Evolutionary conservation across 2,888 invertebrate species (phyloP).

Genomic region (Hyles lineata): DNA sequence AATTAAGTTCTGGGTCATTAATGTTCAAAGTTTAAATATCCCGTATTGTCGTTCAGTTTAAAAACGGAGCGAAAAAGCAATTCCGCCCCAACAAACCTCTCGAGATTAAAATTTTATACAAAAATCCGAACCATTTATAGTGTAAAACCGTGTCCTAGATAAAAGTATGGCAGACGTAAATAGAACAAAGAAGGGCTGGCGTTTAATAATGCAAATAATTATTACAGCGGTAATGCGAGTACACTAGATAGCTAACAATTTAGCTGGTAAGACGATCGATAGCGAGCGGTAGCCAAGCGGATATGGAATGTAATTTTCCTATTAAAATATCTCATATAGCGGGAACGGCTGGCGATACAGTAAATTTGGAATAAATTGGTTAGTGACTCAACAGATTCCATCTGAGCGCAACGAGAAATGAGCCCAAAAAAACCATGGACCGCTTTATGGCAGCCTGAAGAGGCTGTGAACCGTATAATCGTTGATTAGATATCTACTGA

Average conservation of each 20-base stretch:
- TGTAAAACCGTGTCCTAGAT: not conserved
- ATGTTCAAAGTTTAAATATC: too few relatives aligned
- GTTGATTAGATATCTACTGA: too few relatives aligned
- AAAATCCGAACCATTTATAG: too few relatives aligned
- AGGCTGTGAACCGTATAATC: too few relatives aligned
- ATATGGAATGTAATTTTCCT: not conserved
- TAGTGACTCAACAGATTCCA: not conserved
- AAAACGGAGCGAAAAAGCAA: too few relatives aligned
- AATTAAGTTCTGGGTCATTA: too few relatives aligned
- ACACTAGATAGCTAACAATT: not conserved
- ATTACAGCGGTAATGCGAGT: not conserved
- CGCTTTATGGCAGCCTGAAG: too few relatives aligned
- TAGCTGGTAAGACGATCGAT: not conserved
- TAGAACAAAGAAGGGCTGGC: not conserved
- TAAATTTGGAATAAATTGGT: not conserved
- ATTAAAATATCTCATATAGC: not conserved
- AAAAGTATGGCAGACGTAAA: constrained; percentile 2
- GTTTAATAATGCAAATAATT: constrained; percentile 7
- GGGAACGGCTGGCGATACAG: not conserved
- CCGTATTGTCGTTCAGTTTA: too few relatives aligned
- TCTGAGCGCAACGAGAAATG: not conserved
- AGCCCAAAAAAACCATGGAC: not conserved
- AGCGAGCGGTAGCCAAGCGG: not conserved
- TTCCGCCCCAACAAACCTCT: too few relatives aligned
- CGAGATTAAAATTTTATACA: too few relatives aligned